A percentile compares a stretch with the other conserved stretches of the same genome.
These are phyloP conservation scores for Maniola jurtina DNA, from an alignment of 1,140 invertebrate genomes.

Conservation along the genomic window DNA sequence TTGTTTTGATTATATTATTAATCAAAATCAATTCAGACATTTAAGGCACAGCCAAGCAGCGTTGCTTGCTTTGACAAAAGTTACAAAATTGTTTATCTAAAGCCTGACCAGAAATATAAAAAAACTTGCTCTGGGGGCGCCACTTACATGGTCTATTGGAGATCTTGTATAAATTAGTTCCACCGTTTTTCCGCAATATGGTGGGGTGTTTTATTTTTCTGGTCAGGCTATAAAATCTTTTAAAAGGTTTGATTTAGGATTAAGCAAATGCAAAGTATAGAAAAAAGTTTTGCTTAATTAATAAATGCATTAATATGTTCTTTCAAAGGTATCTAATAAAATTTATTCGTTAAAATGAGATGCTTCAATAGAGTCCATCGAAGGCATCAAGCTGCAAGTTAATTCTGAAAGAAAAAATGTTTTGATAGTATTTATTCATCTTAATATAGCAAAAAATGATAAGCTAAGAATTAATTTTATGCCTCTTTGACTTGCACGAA, in stretches of 20 bases:
- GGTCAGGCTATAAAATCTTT: too few relatives aligned
- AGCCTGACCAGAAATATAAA: too few relatives aligned
- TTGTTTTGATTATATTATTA: neutral
- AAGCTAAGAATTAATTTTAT: too few relatives aligned
- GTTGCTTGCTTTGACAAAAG: conserved; percentile 13
- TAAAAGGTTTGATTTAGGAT: conserved; percentile 4
- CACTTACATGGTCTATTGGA: too few relatives aligned
- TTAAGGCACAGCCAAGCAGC: conserved; percentile 61
- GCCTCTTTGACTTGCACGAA: too few relatives aligned
- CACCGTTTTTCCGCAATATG: too few relatives aligned
- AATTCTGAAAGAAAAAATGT: conserved; percentile 47
- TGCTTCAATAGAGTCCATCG: conserved; percentile 66
- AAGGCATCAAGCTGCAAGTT: conserved; percentile 57
- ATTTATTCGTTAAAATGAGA: conserved; percentile 62
- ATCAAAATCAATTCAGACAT: neutral
- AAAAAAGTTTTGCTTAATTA: conserved; percentile 26
- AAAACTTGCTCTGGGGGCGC: too few relatives aligned
- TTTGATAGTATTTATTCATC: neutral
- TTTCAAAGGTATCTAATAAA: conserved; percentile 9
- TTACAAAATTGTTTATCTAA: too few relatives aligned
- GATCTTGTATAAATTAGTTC: too few relatives aligned
- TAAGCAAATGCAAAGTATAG: conserved; percentile 20
- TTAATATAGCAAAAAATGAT: too few relatives aligned
- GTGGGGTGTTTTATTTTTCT: too few relatives aligned
- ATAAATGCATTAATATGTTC: conserved; percentile 31